Evolutionary conservation across 1,140 invertebrate genomes (phyloP), one percentile per base, ranked within the genome.

Genomic region (Polyergus mexicanus): DNA sequence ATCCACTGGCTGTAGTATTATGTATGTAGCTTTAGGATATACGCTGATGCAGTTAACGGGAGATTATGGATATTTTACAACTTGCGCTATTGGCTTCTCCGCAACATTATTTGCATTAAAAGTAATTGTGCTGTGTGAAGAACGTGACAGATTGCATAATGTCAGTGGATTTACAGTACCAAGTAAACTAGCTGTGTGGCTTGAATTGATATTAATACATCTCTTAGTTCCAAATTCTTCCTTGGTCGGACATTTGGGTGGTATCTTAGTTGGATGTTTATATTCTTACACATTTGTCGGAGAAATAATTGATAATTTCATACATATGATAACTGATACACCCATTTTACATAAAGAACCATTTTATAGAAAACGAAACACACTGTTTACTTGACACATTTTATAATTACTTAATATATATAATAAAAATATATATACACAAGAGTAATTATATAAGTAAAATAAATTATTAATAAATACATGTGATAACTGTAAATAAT

Each of bases 61-160:
- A 3, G 93, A 95, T 86, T 94, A 92, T 58, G 92, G 93, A 83
- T 95, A 95, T 88, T 94, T 95, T 51, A 95, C 95, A 11, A 92
- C 95, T 11, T 97, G 97, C 94, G 97, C 97, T 10, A 96, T 97
- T 75, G 97, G 97, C 22, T 97, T 97, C 89, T 97, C 97, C 88
- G 94, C 94, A 22, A 94, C 95, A 28, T 87, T 96, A n/a, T 97
- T 97, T 94, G 97, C 97, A 10, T 91, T 97, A 71, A 97, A 97
- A 94, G 96, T 97, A 0, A 92, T 97, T 54, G 96, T 95, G 0
- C 95, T 96, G 16, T 91, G 94, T 41, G 94, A 96, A 87, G 94
- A 95, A 83, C 93, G 92, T 1, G 90, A 94, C 47, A 95, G 94
- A 72, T 81, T 92, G 6, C 94, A 95, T 13, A 89, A 95, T 76